These are phyloP conservation scores for Spondyliosoma cantharus DNA, from an alignment of 2,797 vertebrate species.

Conservation along the genomic window DNA sequence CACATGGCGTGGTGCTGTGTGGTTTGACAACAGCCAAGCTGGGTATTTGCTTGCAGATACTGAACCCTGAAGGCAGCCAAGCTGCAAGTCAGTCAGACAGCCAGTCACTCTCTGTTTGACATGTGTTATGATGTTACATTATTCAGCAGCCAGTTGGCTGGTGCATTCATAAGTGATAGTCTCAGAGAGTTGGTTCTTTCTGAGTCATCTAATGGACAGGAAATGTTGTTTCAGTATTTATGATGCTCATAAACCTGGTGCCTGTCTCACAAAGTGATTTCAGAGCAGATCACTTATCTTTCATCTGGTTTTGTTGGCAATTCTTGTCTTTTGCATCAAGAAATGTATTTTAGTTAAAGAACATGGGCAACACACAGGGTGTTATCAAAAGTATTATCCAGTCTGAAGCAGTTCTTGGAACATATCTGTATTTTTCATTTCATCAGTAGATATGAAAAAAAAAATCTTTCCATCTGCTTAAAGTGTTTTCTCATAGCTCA, in stretches of 20 bases:
- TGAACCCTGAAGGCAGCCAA: slow-evolving; percentile 53
- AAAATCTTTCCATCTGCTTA: not conserved
- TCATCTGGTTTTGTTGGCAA: not conserved
- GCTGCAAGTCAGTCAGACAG: slow-evolving; percentile 48
- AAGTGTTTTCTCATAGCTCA: not conserved
- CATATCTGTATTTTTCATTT: not conserved
- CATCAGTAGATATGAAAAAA: not conserved
- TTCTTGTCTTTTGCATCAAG: slow-evolving; percentile 11
- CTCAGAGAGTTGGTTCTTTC: slow-evolving; percentile 12
- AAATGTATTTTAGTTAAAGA: not conserved
- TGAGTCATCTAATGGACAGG: slow-evolving; percentile 57
- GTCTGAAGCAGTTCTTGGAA: not conserved
- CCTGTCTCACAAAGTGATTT: not conserved
- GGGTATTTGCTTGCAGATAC: slow-evolving; percentile 52
- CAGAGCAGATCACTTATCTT: not conserved
- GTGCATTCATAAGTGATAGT: slow-evolving; percentile 21
- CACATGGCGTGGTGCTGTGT: slow-evolving; percentile 39
- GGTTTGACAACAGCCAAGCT: slow-evolving; percentile 46
- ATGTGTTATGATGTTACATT: slow-evolving; percentile 61
- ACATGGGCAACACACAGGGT: not conserved
- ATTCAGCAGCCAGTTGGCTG: slow-evolving; percentile 60
- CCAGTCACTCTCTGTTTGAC: slow-evolving; percentile 52
- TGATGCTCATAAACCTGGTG: not conserved
- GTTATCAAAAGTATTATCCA: not conserved
- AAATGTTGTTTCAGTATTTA: slow-evolving; percentile 43